Conservation (phyloP, 2,113 vertebrate genomes). For the Sylvietta virens region DNA sequence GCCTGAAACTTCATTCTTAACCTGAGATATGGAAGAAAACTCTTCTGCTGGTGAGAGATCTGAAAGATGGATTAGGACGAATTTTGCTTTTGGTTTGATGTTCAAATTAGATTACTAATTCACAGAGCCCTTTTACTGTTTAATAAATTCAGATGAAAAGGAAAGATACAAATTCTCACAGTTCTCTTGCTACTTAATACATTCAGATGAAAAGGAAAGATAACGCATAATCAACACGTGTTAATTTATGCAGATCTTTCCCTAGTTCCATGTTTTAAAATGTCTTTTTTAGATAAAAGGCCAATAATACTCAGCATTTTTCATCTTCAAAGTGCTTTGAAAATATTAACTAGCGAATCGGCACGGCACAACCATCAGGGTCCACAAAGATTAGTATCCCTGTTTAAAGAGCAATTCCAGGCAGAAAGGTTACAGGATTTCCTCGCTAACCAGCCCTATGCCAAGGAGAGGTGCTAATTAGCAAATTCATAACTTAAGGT, state of each 20-base stretch:
- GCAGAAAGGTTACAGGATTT: background rate
- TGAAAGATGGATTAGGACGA: background rate
- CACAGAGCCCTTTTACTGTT: constrained; percentile 33
- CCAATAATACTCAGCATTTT: constrained; percentile 57
- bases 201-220: constrained; percentile 62
- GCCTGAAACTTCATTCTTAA: constrained; percentile 19
- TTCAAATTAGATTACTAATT: constrained; percentile 65
- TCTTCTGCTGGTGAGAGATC: constrained; percentile 15
- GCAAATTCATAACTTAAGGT: background rate
- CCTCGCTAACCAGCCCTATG: background rate
- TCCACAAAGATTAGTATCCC: background rate
- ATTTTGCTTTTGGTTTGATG: constrained; percentile 64
- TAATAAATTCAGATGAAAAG: constrained; percentile 65
- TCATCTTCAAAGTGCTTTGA: constrained; percentile 59
- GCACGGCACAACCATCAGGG: background rate
- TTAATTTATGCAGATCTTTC: constrained; percentile 67
- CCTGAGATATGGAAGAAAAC: background rate
- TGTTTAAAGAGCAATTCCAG: background rate
- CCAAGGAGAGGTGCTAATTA: background rate
- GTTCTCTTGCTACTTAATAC: constrained; percentile 47
- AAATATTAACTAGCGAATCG: constrained; percentile 5
- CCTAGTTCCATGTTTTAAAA: constrained; percentile 47
- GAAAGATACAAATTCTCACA: constrained; percentile 61
- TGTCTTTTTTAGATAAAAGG: constrained; percentile 59
- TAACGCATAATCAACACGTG: constrained; percentile 49